phyloP scores from a whole-genome alignment of 1,140 invertebrate species.

The Zaprionus vittiger region DNA sequence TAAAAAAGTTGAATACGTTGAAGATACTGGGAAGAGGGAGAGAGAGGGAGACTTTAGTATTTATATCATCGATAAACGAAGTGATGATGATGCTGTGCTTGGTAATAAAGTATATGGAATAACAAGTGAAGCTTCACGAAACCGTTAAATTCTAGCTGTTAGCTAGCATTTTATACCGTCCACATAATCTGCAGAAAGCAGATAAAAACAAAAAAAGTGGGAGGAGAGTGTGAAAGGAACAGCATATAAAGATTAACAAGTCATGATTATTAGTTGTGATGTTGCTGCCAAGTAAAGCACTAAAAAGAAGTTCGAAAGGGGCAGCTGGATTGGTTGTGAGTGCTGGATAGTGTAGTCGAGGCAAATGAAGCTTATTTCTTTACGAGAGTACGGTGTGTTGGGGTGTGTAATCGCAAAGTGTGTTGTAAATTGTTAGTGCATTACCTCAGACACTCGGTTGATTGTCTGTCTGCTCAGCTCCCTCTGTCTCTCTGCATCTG shows the following conservation, averaged over 20 bases:
- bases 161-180: not conserved
- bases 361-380: not conserved
- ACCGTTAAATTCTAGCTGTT: constrained; percentile 61
- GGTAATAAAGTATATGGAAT: constrained; percentile 1
- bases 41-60: constrained; percentile 56
- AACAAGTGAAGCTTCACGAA: constrained; percentile 8
- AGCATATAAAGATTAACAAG: constrained; percentile 78
- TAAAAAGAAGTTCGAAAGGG: constrained; percentile 11
- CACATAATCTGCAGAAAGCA: not conserved
- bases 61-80: constrained; percentile 63
- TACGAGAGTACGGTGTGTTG: not conserved
- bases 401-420: constrained; percentile 16
- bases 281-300: not conserved
- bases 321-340: not conserved
- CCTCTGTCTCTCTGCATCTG: not conserved
- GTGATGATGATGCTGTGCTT: constrained; percentile 23
- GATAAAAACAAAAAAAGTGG: constrained; percentile 15
- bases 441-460: constrained; percentile 13
- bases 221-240: constrained; percentile 45
- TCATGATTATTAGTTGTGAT: constrained; percentile 76
- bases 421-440: constrained; percentile 43
- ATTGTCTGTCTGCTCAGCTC: constrained; percentile 13
- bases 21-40: not conserved
- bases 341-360: not conserved
- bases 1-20: not conserved